Evolutionary conservation across 2,113 vertebrate species (phyloP).

Genomic region (Tychaedon coryphoeus): DNA sequence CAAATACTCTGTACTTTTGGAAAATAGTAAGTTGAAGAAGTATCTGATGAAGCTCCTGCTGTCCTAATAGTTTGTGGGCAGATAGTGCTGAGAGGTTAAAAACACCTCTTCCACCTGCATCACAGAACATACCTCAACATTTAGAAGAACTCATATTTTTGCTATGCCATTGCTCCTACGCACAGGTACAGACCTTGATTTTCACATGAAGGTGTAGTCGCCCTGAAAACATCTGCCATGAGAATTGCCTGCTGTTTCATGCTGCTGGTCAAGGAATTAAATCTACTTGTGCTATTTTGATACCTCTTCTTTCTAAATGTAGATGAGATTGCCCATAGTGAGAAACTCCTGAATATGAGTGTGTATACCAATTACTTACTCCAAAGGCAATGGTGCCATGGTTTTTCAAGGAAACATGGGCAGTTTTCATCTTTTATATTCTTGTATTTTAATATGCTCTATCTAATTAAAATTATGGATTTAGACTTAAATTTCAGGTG

Average conservation of each 20-base stretch:
- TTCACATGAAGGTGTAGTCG: not conserved
- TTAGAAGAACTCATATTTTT: not conserved
- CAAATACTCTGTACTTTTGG: not conserved
- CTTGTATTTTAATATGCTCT: not conserved
- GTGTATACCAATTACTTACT: not conserved
- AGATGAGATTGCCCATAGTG: not conserved
- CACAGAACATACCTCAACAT: not conserved
- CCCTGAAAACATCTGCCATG: not conserved
- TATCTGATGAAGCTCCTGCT: not conserved
- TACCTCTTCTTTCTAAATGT: not conserved
- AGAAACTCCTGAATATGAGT: not conserved
- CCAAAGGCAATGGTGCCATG: not conserved
- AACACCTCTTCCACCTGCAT: not conserved
- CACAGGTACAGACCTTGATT: not conserved
- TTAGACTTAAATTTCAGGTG: not conserved
- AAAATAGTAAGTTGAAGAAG: not conserved
- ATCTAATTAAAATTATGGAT: not conserved
- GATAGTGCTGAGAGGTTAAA: not conserved
- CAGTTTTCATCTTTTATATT: not conserved
- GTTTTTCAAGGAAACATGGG: not conserved
- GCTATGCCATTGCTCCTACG: not conserved
- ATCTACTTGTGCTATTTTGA: not conserved
- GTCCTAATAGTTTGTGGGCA: not conserved
- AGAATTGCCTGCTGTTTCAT: not conserved
- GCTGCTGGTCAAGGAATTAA: not conserved